A percentile compares a stretch with the other conserved stretches of the same genome.
These are phyloP conservation scores for Pseudomyrmex pallidus DNA, from an alignment of 1,140 invertebrate species.

Conservation along the genomic window DNA sequence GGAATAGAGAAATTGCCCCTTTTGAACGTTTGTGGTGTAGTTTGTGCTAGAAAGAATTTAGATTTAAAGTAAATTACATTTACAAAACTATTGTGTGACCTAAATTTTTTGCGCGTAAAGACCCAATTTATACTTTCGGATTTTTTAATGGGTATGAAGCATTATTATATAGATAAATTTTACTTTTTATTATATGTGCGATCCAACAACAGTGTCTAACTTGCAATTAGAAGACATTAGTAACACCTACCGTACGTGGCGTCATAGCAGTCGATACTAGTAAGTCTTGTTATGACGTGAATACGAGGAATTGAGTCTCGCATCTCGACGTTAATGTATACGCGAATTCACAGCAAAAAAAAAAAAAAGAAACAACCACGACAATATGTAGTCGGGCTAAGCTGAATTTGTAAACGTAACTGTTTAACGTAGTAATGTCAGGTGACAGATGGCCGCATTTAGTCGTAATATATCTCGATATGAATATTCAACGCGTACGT, in stretches of 20 bases:
- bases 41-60: too few relatives aligned
- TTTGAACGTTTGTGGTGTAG: too few relatives aligned
- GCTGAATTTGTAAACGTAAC: conserved; percentile 72
- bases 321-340: conserved; percentile 19
- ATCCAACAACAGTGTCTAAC: too few relatives aligned
- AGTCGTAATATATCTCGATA: conserved; percentile 64
- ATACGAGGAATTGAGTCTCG: background rate
- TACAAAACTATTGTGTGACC: too few relatives aligned
- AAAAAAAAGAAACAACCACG: background rate
- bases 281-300: background rate
- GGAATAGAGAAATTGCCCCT: background rate
- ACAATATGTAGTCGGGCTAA: background rate
- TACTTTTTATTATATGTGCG: too few relatives aligned
- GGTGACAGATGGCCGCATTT: conserved; percentile 66
- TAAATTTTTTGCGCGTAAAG: too few relatives aligned
- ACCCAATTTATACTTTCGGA: too few relatives aligned
- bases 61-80: too few relatives aligned
- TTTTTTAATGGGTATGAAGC: too few relatives aligned
- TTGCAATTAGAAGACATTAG: too few relatives aligned
- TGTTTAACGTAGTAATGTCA: conserved; percentile 62
- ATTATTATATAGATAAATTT: too few relatives aligned
- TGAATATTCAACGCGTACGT: conserved; percentile 73
- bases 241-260: too few relatives aligned
- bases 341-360: background rate
- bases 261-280: background rate